These are phyloP conservation scores for Tribolium freemani DNA, from an alignment of 2,888 invertebrate species.

Conservation along the genomic window DNA sequence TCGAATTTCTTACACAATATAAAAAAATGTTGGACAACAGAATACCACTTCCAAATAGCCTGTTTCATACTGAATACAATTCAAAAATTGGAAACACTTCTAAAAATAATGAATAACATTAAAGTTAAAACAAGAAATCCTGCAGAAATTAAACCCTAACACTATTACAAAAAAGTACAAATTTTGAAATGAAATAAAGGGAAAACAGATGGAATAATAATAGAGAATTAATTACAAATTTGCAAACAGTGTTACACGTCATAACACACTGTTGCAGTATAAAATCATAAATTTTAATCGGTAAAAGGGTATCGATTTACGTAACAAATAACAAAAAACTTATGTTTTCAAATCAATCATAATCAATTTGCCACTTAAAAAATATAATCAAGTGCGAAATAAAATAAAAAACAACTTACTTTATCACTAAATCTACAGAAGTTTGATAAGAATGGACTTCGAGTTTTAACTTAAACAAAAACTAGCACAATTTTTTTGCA, in stretches of 20 bases:
- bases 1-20: background rate
- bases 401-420: background rate
- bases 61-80: background rate
- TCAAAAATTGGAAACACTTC: background rate
- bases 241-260: no score
- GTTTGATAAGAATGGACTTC: background rate
- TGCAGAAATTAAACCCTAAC: background rate
- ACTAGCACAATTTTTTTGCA: background rate
- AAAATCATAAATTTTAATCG: no score
- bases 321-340: no score
- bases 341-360: no score
- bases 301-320: no score
- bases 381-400: background rate
- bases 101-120: background rate
- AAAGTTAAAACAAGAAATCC: background rate
- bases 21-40: background rate
- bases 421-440: background rate
- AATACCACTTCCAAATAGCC: conserved; percentile 12
- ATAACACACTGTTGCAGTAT: no score
- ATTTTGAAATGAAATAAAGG: background rate
- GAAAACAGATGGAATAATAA: background rate
- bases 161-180: background rate
- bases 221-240: no score
- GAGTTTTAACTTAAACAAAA: background rate
- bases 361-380: no score